Evolutionary conservation across 2,888 invertebrate genomes (phyloP).

Genomic region (Nemotelus pantherinus): DNA sequence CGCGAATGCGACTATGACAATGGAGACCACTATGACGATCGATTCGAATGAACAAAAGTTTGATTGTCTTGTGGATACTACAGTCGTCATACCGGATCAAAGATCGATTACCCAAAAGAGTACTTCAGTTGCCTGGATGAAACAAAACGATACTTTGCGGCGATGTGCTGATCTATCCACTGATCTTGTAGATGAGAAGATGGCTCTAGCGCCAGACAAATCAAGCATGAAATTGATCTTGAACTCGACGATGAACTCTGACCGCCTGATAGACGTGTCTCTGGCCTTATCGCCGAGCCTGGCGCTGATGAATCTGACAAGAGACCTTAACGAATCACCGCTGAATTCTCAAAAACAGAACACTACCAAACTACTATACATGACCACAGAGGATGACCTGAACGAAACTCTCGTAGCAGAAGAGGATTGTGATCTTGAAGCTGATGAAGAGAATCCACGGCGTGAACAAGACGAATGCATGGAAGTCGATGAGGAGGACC

Average conservation of each 20-base stretch:
- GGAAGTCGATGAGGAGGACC: slow-evolving; percentile 57
- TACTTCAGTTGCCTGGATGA: not conserved
- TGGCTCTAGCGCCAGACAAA: slow-evolving; percentile 55
- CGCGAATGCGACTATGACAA: not conserved
- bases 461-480: slow-evolving; percentile 52
- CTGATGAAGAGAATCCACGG: slow-evolving; percentile 21
- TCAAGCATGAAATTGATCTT: slow-evolving; percentile 60
- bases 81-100: slow-evolving; percentile 1
- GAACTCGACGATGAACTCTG: slow-evolving; percentile 61
- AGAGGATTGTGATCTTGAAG: not conserved
- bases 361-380: slow-evolving; percentile 58
- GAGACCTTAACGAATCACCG: slow-evolving; percentile 57
- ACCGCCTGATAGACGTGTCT: slow-evolving; percentile 58
- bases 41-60: slow-evolving; percentile 26
- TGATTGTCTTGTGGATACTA: slow-evolving; percentile 7
- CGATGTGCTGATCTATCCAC: slow-evolving; percentile 39
- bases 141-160: not conserved
- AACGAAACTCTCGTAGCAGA: slow-evolving; percentile 28
- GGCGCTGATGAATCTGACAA: slow-evolving; percentile 59
- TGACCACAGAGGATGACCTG: slow-evolving; percentile 50
- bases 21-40: slow-evolving; percentile 30
- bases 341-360: slow-evolving; percentile 51
- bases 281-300: slow-evolving; percentile 56
- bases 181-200: slow-evolving; percentile 35
- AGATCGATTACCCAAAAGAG: not conserved